Conservation (phyloP, 1,140 invertebrate species). For the Orchestia grillus region DNA sequence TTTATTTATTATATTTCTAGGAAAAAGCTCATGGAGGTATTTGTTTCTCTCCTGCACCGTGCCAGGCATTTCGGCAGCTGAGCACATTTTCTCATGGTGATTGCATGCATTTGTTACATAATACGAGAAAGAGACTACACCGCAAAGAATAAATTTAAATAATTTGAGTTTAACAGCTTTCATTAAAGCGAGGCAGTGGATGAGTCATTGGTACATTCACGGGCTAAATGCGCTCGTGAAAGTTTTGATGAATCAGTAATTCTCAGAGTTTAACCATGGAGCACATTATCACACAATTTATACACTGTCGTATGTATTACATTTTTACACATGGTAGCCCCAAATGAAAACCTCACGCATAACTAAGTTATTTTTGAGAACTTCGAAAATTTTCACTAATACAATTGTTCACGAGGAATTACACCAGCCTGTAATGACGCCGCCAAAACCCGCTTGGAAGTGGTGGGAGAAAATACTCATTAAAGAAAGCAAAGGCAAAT, state of each 20-base stretch:
- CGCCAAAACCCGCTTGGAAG: background rate
- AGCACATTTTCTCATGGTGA: background rate
- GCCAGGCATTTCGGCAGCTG: background rate
- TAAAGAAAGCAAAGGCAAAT: no score
- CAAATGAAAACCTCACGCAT: no score
- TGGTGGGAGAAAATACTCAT: no score
- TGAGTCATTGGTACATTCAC: background rate
- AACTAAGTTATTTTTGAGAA: no score
- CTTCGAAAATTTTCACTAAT: background rate
- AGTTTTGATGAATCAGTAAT: background rate
- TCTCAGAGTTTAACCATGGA: background rate
- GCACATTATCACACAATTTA: background rate
- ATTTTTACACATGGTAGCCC: no score
- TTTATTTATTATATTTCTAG: background rate
- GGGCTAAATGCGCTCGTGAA: background rate
- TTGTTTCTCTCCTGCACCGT: background rate
- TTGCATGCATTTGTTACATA: background rate
- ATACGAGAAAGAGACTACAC: background rate
- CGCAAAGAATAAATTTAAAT: background rate
- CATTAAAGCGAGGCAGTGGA: background rate
- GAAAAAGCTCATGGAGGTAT: background rate
- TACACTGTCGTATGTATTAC: no score
- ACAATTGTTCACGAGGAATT: background rate
- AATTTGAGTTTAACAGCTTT: background rate
- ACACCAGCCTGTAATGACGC: background rate